Percentiles rank a stretch among this genome's conserved stretches.
Conservation (phyloP, 2,888 invertebrate genomes). For the Hypomecis punctinalis region DNA sequence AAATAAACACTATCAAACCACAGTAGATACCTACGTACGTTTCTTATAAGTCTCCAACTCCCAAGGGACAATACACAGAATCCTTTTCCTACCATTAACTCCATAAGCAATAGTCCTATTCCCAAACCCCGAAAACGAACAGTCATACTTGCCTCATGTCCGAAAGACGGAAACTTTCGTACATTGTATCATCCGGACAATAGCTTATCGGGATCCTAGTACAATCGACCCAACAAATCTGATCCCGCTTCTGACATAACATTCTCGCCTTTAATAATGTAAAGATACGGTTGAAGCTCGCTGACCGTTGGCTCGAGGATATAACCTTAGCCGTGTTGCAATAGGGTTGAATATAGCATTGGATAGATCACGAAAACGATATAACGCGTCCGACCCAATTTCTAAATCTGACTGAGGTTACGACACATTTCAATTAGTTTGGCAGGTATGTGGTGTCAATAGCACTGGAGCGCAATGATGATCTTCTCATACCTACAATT, state of each 20-base stretch:
- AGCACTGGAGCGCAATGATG: slow-evolving; percentile 19
- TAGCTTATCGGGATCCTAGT: slow-evolving; percentile 35
- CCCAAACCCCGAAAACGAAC: slow-evolving; percentile 18
- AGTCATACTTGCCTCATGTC: slow-evolving; percentile 21
- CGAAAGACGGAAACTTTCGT: slow-evolving; percentile 29
- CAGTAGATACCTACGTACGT: neutral
- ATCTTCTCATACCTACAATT: slow-evolving; percentile 4
- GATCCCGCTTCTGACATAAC: slow-evolving; percentile 3
- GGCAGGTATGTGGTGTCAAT: slow-evolving; percentile 37
- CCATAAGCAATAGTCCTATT: slow-evolving; percentile 16
- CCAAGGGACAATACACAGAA: slow-evolving; percentile 7
- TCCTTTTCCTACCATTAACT: slow-evolving; percentile 18
- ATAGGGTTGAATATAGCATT: slow-evolving; percentile 28
- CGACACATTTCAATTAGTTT: slow-evolving; percentile 54
- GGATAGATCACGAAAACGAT: slow-evolving; percentile 30
- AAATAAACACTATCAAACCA: too few relatives aligned
- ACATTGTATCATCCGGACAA: slow-evolving; percentile 36
- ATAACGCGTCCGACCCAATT: slow-evolving; percentile 57
- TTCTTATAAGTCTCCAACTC: neutral
- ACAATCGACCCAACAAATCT: slow-evolving; percentile 26
- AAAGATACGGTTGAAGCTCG: slow-evolving; percentile 17
- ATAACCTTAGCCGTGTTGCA: slow-evolving; percentile 13
- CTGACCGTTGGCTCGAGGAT: slow-evolving; percentile 6
- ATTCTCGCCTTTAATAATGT: slow-evolving; percentile 13
- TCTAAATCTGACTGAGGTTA: slow-evolving; percentile 53